A percentile compares a stretch with the other conserved stretches of the same genome.
These are phyloP conservation scores for Lithobates sylvaticus DNA, from an alignment of 2,797 vertebrate species.

Conservation along the genomic window DNA sequence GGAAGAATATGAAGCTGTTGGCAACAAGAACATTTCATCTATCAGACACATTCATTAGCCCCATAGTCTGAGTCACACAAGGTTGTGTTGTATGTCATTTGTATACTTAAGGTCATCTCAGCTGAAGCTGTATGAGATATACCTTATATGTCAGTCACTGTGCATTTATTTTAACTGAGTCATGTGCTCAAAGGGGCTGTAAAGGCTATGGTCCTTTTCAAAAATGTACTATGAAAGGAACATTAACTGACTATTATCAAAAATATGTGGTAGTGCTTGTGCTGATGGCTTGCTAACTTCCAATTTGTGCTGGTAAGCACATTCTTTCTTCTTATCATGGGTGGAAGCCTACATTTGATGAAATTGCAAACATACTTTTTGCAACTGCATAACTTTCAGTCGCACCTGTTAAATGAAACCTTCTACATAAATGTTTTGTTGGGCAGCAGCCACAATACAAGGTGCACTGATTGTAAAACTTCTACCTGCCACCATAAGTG, in stretches of 20 bases:
- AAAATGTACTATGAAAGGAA: not conserved
- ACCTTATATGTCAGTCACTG: not conserved
- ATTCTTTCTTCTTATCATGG: not conserved
- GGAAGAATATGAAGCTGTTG: no score
- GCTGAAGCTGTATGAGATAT: not conserved
- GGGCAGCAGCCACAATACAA: no score
- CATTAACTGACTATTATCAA: not conserved
- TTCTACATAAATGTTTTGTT: no score
- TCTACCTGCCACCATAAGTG: no score
- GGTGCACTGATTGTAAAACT: no score
- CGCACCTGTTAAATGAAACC: no score
- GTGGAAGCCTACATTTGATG: not conserved
- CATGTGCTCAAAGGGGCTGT: not conserved
- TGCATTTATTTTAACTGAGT: not conserved
- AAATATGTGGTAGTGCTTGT: constrained; percentile 4
- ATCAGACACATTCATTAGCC: no score
- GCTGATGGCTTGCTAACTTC: not conserved
- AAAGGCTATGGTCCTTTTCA: not conserved
- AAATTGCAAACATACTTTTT: not conserved
- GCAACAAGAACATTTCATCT: no score
- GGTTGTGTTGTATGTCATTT: not conserved
- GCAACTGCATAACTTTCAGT: not conserved
- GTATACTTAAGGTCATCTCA: not conserved
- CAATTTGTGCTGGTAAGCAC: not conserved
- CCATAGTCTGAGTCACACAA: not conserved